Base-by-base conservation (phyloP, 2,113 vertebrate species). In the Telmatochromis sp. region DNA sequence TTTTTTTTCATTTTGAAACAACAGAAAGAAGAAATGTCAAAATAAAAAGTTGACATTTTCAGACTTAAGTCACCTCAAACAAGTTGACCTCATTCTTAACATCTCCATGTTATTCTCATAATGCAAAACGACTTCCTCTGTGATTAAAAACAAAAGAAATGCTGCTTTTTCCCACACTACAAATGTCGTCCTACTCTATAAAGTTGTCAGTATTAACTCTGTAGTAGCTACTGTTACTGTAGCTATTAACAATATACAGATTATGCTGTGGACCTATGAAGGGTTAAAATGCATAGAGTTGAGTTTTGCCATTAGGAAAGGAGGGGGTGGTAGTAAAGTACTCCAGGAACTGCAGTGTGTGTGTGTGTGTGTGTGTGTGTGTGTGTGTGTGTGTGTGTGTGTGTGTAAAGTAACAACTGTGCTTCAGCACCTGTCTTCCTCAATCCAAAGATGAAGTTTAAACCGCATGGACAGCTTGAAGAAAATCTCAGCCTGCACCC, bases 361-460 rank as follows among this genome's bases (percentile, higher is more conserved):
- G 58, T 50, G 55, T 83, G 71, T 58, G n/a, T 71, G 21, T 55
- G 54, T 57, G 53, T 54, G 21, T 55, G 5, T 80, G n/a, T 65
- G 50, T 53, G 19, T n/a, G 50, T 51, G 17, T 9, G 54, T 17
- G 6, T 80, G 17, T 65, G 55, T 71, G 53, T 82, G 68, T 55
- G 21, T 33, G n/a, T 57, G 55, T 11, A 9, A 17, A 82, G 84
- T 84, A 89, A 91, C 92, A 92, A 93, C 93, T 90, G 93, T 58
- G 91, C 81, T 85, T 90, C 89, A 89, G 84, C 95, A 96, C 96
- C 95, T 95, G 96, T 93, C 92, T 89, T 89, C 88, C 55, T 95
- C 92, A 89, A 89, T 96, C 93, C 65, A 58, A 86, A 84, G 89
- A 89, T 84, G 84, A 90, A 75, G 83, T 92, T 80, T 92, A 84